phyloP scores from a whole-genome alignment of 2,888 invertebrate genomes.

The Nebria salina region DNA sequence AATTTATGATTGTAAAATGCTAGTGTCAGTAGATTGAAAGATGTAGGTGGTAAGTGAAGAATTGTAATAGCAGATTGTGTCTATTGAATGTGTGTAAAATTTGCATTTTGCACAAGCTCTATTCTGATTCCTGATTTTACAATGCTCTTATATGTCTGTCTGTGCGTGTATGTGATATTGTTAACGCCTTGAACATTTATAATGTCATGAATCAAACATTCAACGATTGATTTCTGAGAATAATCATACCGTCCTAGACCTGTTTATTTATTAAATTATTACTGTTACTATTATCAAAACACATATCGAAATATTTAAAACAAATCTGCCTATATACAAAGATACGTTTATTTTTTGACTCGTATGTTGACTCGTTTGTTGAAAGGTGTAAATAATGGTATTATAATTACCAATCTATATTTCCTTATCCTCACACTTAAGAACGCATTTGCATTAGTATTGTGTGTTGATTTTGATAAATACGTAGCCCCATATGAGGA shows the following conservation, averaged over 20 bases:
- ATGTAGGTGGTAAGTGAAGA: constrained; percentile 17
- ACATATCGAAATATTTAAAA: no score
- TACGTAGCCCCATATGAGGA: constrained; percentile 8
- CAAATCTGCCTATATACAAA: no score
- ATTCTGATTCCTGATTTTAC: no score
- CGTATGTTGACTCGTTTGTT: neutral
- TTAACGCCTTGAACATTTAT: constrained; percentile 26
- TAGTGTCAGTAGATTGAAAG: constrained; percentile 17
- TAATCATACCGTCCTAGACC: neutral
- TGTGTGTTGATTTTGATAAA: constrained; percentile 32
- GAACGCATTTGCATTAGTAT: constrained; percentile 28
- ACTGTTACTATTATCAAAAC: neutral
- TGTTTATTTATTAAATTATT: constrained; percentile 8
- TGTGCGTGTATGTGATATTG: constrained; percentile 16
- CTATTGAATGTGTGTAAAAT: no score
- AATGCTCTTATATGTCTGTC: neutral
- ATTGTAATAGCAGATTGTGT: constrained; percentile 10
- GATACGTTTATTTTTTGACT: no score
- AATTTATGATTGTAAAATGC: constrained; percentile 16
- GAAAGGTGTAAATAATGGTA: constrained; percentile 14
- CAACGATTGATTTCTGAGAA: constrained; percentile 22
- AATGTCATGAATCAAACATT: constrained; percentile 29
- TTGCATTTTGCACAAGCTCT: no score
- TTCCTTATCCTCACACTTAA: constrained; percentile 34
- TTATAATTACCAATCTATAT: constrained; percentile 32